Percentiles rank a stretch among this genome's conserved stretches.
Conservation (phyloP, 2,113 vertebrate species). For the Syngnathoides biaculeatus region DNA sequence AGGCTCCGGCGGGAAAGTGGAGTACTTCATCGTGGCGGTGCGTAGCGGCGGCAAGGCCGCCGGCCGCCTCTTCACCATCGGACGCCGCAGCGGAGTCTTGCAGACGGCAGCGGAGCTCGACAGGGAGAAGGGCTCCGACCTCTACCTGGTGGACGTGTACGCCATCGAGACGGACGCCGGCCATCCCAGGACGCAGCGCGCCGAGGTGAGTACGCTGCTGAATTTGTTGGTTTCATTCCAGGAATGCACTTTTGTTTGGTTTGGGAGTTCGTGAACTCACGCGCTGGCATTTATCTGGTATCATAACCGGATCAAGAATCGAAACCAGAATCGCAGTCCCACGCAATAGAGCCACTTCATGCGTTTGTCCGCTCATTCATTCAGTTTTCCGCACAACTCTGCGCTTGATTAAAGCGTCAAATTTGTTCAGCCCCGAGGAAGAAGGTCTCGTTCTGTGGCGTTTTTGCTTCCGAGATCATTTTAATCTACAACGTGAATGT, state of each 20-base stretch:
- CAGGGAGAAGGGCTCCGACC: conserved; percentile 86
- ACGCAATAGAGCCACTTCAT: conserved; percentile 44
- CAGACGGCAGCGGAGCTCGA: conserved; percentile 94
- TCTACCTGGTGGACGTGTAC: conserved; percentile 93
- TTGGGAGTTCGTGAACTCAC: conserved; percentile 47
- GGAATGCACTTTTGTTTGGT: conserved; percentile 34
- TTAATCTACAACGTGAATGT: not conserved
- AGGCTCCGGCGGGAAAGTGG: conserved; percentile 80
- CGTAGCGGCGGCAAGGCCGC: conserved; percentile 81
- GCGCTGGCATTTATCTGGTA: conserved; percentile 46
- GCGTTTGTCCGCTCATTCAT: conserved; percentile 34
- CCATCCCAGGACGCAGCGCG: conserved; percentile 86
- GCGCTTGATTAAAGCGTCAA: conserved; percentile 49
- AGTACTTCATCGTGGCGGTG: conserved; percentile 92
- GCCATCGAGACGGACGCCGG: conserved; percentile 86
- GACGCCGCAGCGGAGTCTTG: conserved; percentile 83
- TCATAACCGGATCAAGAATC: conserved; percentile 60
- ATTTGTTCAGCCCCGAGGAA: conserved; percentile 40
- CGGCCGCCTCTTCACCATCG: conserved; percentile 92
- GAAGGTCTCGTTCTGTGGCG: conserved; percentile 53
- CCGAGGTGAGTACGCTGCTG: conserved; percentile 81
- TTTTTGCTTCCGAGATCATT: conserved; percentile 13
- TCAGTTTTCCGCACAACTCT: conserved; percentile 28
- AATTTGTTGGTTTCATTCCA: conserved; percentile 26
- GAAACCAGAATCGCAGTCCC: conserved; percentile 46